Evolutionary conservation across 1,140 invertebrate species (phyloP).

Genomic region (Adoxophyes honmai): DNA sequence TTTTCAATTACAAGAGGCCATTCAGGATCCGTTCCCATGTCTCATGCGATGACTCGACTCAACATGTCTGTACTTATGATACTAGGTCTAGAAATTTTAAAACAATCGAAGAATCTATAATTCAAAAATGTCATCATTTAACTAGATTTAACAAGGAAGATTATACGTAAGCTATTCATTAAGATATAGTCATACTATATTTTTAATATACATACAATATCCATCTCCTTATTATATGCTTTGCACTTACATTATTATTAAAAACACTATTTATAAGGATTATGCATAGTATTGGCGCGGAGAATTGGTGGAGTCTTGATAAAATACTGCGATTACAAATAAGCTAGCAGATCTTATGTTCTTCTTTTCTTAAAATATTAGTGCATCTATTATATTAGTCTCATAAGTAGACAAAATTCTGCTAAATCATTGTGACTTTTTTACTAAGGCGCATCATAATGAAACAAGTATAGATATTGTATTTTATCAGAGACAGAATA

Average conservation of each 20-base stretch:
- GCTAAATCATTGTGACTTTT: no score
- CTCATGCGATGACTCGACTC: background rate
- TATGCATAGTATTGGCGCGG: no score
- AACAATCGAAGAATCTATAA: constrained; percentile 6
- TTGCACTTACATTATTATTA: constrained; percentile 6
- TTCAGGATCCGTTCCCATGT: background rate
- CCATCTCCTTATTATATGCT: constrained; percentile 11
- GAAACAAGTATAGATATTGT: no score
- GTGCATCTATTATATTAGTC: no score
- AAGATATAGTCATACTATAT: constrained; percentile 14
- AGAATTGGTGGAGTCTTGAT: no score
- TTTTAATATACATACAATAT: constrained; percentile 16
- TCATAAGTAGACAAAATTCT: no score
- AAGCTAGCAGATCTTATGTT: no score
- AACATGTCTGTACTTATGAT: constrained; percentile 3
- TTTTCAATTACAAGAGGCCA: background rate
- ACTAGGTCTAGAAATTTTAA: constrained; percentile 9
- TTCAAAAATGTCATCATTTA: background rate
- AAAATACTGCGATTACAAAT: no score
- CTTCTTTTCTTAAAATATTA: no score
- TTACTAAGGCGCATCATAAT: no score
- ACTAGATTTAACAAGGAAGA: constrained; percentile 11
- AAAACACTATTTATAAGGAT: no score
- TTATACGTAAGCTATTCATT: constrained; percentile 6
- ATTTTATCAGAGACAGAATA: no score